Conservation (phyloP, 2,797 vertebrate species). For the Hylomyscus alleni region DNA sequence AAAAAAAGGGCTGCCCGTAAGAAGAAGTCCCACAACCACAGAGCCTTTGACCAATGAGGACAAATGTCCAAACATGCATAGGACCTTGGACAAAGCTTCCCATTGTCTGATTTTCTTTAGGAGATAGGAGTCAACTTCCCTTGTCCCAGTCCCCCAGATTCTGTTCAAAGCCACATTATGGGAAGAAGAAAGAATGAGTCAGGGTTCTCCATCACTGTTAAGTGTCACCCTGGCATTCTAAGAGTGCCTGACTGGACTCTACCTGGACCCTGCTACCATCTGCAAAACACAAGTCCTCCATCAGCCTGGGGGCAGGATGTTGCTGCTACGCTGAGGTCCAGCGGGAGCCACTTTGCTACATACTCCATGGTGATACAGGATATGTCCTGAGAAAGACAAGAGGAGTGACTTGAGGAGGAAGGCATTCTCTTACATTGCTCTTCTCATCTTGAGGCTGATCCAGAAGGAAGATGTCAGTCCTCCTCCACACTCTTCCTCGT, state of each 20-base stretch:
- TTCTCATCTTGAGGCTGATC: background rate
- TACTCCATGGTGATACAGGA: background rate
- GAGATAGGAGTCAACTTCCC: background rate
- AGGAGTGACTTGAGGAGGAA: background rate
- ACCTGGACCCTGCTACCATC: background rate
- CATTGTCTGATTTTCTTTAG: background rate
- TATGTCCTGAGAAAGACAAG: background rate
- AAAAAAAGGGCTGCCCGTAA: background rate
- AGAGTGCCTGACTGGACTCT: background rate
- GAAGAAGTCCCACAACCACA: slow-evolving; percentile 4
- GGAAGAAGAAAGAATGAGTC: background rate
- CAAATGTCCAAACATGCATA: background rate
- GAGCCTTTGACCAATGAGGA: background rate
- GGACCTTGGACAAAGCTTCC: background rate
- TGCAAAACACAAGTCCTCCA: background rate
- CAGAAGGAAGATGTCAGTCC: background rate
- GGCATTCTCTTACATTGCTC: background rate
- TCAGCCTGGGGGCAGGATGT: background rate
- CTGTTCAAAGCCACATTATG: background rate
- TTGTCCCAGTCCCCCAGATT: rapidly evolving
- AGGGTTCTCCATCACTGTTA: background rate
- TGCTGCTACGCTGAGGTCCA: background rate
- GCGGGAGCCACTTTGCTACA: background rate
- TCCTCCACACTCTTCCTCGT: background rate
- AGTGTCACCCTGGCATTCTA: background rate